phyloP scores from a whole-genome alignment of 2,797 vertebrate species.

The Microctenopoma steveboyesi region DNA sequence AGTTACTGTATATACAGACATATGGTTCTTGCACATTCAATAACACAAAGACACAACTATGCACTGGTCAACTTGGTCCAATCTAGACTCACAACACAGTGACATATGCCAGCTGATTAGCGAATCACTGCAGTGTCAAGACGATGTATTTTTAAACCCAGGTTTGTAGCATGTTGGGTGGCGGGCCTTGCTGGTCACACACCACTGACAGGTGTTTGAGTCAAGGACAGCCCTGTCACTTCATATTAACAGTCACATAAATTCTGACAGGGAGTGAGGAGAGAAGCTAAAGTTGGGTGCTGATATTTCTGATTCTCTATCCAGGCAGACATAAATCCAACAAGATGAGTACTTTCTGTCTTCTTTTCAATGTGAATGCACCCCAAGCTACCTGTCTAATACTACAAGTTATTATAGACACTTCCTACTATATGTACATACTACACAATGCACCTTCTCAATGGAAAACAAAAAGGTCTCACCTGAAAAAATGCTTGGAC shows the following conservation, averaged over 20 bases:
- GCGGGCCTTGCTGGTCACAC: constrained; percentile 70
- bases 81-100: constrained; percentile 37
- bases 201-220: constrained; percentile 79
- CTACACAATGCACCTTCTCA: constrained; percentile 22
- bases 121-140: constrained; percentile 69
- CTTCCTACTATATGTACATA: constrained; percentile 14
- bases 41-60: constrained; percentile 22
- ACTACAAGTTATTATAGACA: constrained; percentile 50
- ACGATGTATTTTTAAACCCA: constrained; percentile 71
- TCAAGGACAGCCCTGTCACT: constrained; percentile 81
- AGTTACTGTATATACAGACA: neutral
- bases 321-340: constrained; percentile 77
- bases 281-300: constrained; percentile 61
- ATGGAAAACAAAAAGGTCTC: constrained; percentile 11
- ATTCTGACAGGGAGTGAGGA: constrained; percentile 63
- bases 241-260: constrained; percentile 80
- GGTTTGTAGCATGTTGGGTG: constrained; percentile 55
- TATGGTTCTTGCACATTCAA: neutral
- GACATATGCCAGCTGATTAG: constrained; percentile 79
- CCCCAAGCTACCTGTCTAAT: constrained; percentile 42
- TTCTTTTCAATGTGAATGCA: constrained; percentile 48
- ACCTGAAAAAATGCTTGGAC: constrained; percentile 5
- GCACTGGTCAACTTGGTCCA: constrained; percentile 40
- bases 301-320: constrained; percentile 77
- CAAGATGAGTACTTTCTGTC: constrained; percentile 72